phyloP scores from a whole-genome alignment of 2,113 vertebrate genomes.

The Cyanistes caeruleus region DNA sequence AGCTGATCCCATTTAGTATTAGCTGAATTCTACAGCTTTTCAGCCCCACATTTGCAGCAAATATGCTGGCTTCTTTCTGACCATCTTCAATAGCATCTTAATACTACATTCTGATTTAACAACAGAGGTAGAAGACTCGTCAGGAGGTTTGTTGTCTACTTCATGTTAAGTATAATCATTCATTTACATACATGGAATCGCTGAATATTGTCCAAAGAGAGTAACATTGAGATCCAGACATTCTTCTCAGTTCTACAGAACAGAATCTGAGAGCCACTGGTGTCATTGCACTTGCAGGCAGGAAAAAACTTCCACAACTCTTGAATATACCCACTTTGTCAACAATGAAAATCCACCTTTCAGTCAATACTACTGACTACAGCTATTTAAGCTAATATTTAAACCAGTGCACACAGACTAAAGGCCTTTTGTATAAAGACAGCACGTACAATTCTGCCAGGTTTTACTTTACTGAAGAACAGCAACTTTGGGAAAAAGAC shows the following conservation, averaged over 20 bases:
- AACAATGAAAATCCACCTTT: slow-evolving; percentile 17
- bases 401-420: background rate
- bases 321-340: background rate
- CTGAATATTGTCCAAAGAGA: background rate
- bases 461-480: background rate
- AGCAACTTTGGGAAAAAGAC: background rate
- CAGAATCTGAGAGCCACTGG: background rate
- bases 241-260: background rate
- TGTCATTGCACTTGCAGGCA: background rate
- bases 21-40: background rate
- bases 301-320: background rate
- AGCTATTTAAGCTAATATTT: slow-evolving; percentile 9
- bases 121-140: background rate
- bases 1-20: background rate
- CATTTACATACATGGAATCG: background rate
- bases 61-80: background rate
- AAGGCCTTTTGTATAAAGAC: background rate
- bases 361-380: background rate
- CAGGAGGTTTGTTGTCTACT: background rate
- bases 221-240: background rate
- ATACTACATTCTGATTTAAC: background rate
- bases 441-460: background rate
- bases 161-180: background rate
- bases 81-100: background rate
- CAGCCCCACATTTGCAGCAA: background rate